phyloP scores from a whole-genome alignment of 2,797 vertebrate genomes.

The Lepus oiostolus region DNA sequence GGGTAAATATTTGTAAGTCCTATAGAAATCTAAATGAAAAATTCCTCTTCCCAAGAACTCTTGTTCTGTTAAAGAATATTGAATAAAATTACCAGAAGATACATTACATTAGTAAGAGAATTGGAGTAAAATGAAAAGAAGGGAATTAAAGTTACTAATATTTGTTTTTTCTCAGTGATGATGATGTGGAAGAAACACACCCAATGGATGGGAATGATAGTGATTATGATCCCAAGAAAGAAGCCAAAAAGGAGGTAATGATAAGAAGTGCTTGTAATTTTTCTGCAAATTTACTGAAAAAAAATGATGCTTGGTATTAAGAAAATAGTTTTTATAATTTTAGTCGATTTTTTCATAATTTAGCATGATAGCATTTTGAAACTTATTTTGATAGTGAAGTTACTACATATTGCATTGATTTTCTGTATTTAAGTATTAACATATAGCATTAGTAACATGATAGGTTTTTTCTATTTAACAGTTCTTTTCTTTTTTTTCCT shows the following conservation, averaged over 20 bases:
- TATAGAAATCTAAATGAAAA: background rate
- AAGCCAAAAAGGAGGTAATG: slow-evolving; percentile 97
- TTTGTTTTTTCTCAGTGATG: slow-evolving; percentile 92
- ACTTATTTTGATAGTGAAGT: no score
- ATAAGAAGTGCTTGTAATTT: slow-evolving; percentile 73
- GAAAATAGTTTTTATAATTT: background rate
- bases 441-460: no score
- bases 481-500: no score
- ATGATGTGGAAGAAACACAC: slow-evolving; percentile 96
- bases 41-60: background rate
- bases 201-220: slow-evolving; percentile 96
- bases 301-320: slow-evolving; percentile 17
- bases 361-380: no score
- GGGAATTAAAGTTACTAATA: slow-evolving; percentile 60
- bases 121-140: slow-evolving; percentile 24
- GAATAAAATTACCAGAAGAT: slow-evolving; percentile 2
- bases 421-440: no score
- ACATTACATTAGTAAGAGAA: slow-evolving; percentile 44
- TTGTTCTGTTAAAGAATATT: slow-evolving; percentile 8
- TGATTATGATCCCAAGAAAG: slow-evolving; percentile 98
- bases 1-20: slow-evolving; percentile 46
- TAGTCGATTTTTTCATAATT: no score
- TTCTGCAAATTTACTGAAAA: background rate
- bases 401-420: no score
- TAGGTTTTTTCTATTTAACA: no score